phyloP scores from a whole-genome alignment of 2,797 vertebrate genomes.

The Sebastiscus albofasciatus region DNA sequence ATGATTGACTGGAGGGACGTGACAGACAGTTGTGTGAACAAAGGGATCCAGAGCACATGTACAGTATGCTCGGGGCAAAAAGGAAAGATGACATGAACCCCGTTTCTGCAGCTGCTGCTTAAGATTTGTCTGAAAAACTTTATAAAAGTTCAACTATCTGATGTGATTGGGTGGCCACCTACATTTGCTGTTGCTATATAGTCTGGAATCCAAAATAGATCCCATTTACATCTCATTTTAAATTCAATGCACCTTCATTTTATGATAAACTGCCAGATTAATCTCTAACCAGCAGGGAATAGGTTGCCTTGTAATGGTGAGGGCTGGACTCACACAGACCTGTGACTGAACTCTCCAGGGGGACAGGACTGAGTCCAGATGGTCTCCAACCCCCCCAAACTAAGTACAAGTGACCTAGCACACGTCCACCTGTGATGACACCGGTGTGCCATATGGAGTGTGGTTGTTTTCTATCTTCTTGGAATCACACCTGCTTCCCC shows the following conservation, averaged over 20 bases:
- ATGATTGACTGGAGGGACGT: neutral
- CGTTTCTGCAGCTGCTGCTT: neutral
- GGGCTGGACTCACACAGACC: conserved; percentile 26
- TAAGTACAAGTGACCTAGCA: conserved; percentile 63
- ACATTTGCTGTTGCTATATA: neutral
- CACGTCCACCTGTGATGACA: conserved; percentile 69
- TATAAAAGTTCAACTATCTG: neutral
- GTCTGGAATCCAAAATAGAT: conserved; percentile 16
- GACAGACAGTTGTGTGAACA: neutral
- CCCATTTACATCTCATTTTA: neutral
- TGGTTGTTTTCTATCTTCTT: conserved; percentile 56
- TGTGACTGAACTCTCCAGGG: conserved; percentile 32
- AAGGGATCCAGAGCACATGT: neutral
- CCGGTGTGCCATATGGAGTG: conserved; percentile 62
- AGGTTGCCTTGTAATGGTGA: conserved; percentile 20
- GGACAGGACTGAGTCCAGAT: conserved; percentile 61
- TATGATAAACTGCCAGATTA: conserved; percentile 9
- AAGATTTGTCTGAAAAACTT: neutral
- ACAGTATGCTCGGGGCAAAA: neutral
- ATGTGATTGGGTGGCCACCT: neutral
- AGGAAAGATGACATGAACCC: neutral
- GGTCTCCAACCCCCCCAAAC: conserved; percentile 32
- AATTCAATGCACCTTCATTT: neutral
- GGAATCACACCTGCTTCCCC: conserved; percentile 65
- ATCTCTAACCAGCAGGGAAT: conserved; percentile 1